Base-by-base conservation (phyloP, 1,140 invertebrate species). In the Aleiodes sp. region DNA sequence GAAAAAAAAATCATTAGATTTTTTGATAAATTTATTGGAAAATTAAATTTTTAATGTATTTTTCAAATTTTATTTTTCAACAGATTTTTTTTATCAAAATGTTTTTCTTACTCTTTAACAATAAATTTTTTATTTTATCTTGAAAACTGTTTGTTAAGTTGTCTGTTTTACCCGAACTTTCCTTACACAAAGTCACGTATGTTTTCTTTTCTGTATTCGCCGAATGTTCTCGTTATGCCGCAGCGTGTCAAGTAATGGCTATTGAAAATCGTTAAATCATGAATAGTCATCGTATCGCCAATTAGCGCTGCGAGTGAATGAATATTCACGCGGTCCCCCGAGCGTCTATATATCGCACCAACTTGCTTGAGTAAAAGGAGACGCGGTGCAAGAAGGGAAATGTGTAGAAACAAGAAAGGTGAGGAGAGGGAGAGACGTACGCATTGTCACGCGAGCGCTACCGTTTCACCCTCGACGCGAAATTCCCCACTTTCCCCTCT, bases 221-320 rank as follows among this genome's bases (percentile, higher is more conserved):
- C 19, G 46, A 52, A 52, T 52, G 61, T 43, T 65, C 69, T 61
- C 63, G 56, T 61, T 66, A 43, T 29, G 7, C 56, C 64, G 37
- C 60, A 29, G 56, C 8, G 75, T 74, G 75, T 80, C 80, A 75
- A 78, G 76, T 78, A 77, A 76, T 74, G 65, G 69, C 77, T 75
- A 84, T 82, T 83, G 80, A 83, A 84, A 85, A 84, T 82, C 78
- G 78, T 83, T 78, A 81, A 83, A 80, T 82, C 80, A 83, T 80
- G 82, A 83, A 84, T 84, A 85, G 78, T 83, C 83, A 81, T 83
- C 76, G 77, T 76, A 80, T 81, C 79, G 79, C 75, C 82, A 84
- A 83, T 84, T 84, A 81, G 77, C 78, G 76, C 65, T 71, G 73
- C 70, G 69, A 73, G 68, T 74, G 73, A 77, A 80, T 83, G 76